These are phyloP conservation scores for Planiliza haematocheilus DNA, from an alignment of 2,113 vertebrate genomes.

Conservation along the genomic window DNA sequence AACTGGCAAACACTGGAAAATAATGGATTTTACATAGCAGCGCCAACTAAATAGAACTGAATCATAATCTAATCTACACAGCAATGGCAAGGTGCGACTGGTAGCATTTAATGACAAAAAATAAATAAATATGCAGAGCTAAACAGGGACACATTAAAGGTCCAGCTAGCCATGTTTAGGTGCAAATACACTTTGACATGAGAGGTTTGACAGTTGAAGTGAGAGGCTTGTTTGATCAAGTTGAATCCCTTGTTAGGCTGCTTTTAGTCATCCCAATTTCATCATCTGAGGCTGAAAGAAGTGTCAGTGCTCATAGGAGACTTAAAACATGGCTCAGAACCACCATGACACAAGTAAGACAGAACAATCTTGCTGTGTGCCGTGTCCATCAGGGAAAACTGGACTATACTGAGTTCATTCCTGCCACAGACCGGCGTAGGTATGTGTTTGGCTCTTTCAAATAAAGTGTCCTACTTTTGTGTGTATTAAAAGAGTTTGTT, in stretches of 20 bases:
- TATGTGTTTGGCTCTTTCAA: no score
- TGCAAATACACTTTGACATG: not conserved
- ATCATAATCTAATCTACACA: no score
- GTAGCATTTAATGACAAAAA: no score
- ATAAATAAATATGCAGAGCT: not conserved
- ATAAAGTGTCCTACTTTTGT: no score
- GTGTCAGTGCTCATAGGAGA: no score
- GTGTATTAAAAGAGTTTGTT: no score
- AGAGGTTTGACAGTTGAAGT: not conserved
- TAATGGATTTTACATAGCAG: no score
- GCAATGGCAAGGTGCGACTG: no score
- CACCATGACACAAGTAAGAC: not conserved
- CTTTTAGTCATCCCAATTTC: not conserved
- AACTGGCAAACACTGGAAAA: no score
- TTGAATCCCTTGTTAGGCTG: not conserved
- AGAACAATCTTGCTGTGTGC: not conserved
- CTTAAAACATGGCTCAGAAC: not conserved
- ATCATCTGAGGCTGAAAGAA: not conserved
- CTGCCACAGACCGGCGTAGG: no score
- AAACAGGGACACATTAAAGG: not conserved
- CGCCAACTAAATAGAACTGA: no score
- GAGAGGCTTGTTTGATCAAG: not conserved
- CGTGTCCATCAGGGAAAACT: not conserved
- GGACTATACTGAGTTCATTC: not conserved
- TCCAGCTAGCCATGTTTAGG: not conserved